Base-by-base conservation (phyloP, 2,113 vertebrate genomes). In the Hemiprocne comata region DNA sequence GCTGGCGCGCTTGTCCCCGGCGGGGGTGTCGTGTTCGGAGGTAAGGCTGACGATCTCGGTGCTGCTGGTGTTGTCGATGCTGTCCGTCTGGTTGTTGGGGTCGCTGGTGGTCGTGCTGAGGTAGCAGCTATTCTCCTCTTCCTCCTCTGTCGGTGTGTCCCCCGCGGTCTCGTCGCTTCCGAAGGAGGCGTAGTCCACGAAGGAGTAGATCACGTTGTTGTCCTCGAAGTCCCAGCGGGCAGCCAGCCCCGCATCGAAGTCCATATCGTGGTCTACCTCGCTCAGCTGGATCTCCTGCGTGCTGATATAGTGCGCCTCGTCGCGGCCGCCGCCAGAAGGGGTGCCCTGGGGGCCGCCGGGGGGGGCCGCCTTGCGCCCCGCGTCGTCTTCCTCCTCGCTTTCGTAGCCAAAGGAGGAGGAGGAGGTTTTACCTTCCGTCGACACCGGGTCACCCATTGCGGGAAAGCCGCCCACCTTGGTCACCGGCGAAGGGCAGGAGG, bases 241-340 rank as follows among this genome's bases (percentile, higher is more conserved):
- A 79, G 98, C 97, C 87, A 98, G 94, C 46, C 98, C 98, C 86
- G 97, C 97, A 5, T 98, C 98, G 31, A 98, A 98, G 65, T 99
- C 98, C 77, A 97, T 98, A 76, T 99, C 99, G 75, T 99, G 98
- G 61, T 99, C 99, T 31, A 99, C 98, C 95, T 99, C 99, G 7
- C 98, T 98, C 69, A 99, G 98, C 95, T 99, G 99, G 94, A 99
- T 99, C 95, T 99, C 99, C 74, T 99, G 99, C 44, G 99, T 99
- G 94, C 98, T 99, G 80, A 99, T 99, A 85, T 98, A 99, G 95
- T 99, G 99, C 46, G 98, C 98, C 93, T 99, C 99, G 71, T 98
- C 98, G 26, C 87, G 94, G 46, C 77, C 58, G n/a, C 90, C 92
- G 62, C 88, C 85, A 46, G 70, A 44, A 65, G 53, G 61, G 61